A percentile compares a stretch with the other conserved stretches of the same genome.
These are phyloP conservation scores for Gopherus evgoodei DNA, from an alignment of 2,113 vertebrate species.

Conservation along the genomic window DNA sequence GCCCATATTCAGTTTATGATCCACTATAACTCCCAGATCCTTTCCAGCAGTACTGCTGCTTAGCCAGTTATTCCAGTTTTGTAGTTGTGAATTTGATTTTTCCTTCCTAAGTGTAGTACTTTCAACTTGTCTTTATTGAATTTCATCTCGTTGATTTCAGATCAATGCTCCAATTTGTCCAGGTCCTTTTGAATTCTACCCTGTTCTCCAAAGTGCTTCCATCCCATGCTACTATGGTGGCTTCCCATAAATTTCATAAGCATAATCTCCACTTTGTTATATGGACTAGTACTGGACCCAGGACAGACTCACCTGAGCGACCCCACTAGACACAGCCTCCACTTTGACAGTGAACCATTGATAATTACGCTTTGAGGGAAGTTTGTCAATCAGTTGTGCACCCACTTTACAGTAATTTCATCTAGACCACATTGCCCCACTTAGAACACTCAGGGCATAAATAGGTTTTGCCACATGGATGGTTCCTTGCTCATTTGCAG, in stretches of 20 bases:
- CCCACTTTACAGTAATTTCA: neutral
- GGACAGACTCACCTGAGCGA: neutral
- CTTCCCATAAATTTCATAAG: neutral
- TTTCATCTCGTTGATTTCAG: neutral
- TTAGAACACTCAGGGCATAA: neutral
- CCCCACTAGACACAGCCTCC: neutral
- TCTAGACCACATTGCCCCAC: neutral
- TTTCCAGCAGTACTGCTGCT: neutral
- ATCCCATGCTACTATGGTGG: too few relatives aligned
- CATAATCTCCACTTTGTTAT: neutral
- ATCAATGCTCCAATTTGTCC: neutral
- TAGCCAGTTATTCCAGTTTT: neutral
- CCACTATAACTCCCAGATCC: neutral
- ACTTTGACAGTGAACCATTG: neutral
- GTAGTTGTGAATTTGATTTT: neutral
- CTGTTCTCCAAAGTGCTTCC: neutral
- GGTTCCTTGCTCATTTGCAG: neutral
- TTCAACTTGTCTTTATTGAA: neutral
- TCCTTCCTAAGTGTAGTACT: neutral
- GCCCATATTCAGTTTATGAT: neutral
- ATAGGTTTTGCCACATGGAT: neutral
- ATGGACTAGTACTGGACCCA: neutral
- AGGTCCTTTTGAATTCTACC: neutral
- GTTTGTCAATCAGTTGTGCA: neutral
- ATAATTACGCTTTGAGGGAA: neutral